Evolutionary conservation across 2,113 vertebrate species (phyloP).

Genomic region (Paraplagusia blochii): DNA sequence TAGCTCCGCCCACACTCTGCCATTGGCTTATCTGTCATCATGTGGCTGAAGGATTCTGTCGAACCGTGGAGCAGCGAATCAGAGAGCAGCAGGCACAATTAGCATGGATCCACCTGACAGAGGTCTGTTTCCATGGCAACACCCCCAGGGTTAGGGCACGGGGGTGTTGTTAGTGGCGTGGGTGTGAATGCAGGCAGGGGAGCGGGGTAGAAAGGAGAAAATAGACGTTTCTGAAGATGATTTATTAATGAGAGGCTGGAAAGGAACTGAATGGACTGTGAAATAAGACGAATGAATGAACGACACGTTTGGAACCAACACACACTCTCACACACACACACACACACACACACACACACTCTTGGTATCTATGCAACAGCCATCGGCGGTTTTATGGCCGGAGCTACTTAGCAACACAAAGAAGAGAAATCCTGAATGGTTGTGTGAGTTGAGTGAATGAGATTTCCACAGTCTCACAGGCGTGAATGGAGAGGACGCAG

Average conservation of each 20-base stretch:
- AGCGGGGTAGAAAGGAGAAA: conserved; percentile 5
- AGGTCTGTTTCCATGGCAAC: conserved; percentile 72
- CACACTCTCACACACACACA: conserved; percentile 5
- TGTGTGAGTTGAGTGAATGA: conserved; percentile 55
- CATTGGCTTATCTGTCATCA: conserved; percentile 33
- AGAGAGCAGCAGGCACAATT: conserved; percentile 40
- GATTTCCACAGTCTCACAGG: conserved; percentile 39
- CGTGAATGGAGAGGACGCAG: conserved; percentile 49
- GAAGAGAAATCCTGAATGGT: conserved; percentile 55
- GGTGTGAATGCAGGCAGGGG: conserved; percentile 19
- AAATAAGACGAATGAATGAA: conserved; percentile 23
- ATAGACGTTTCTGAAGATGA: conserved; percentile 26
- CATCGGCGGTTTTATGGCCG: conserved; percentile 34
- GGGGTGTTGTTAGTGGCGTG: neutral
- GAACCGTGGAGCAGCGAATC: conserved; percentile 59
- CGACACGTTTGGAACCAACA: neutral
- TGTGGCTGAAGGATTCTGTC: conserved; percentile 54
- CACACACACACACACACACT: conserved; percentile 35
- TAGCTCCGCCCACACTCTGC: neutral
- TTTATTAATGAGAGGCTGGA: conserved; percentile 7
- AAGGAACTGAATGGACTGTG: conserved; percentile 24
- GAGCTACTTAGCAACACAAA: conserved; percentile 56
- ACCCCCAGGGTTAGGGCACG: conserved; percentile 9
- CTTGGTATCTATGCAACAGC: conserved; percentile 59
- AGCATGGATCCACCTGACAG: conserved; percentile 61